Base-by-base conservation (phyloP, 2,888 invertebrate species). In the Augochlorella aurata region DNA sequence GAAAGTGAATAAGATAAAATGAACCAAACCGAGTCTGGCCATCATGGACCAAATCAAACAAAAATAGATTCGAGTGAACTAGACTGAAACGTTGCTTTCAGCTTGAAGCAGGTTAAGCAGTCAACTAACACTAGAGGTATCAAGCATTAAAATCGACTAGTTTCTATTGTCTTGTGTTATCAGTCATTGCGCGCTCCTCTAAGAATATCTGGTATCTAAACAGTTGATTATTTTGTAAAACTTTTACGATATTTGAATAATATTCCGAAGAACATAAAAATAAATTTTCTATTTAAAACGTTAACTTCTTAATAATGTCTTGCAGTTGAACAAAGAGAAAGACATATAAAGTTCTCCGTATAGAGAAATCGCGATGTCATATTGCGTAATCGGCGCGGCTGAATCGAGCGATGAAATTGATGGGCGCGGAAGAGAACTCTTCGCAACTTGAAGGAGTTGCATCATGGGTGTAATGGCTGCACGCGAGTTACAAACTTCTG, bases 401-500 rank as follows among this genome's bases (percentile, higher is more conserved):
- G 29, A 29, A 66, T 21, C 29, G 63, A 74, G n/a, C 21, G 79
- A 80, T 67, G 52, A 67, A 74, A 71, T 74, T 58, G 52, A 74
- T n/a, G 44, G 38, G 47, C 29, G 54, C 38, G 70, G 80, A 80
- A 63, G 29, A 81, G 61, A 45, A 50, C 50, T 69, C 4, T 65
- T 44, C n/a, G n/a, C n/a, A 66, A 70, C 29, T 70, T 66, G 12
- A 38, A 74, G 45, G 61, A 38, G 61, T 80, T 81, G 63, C 72
- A 77, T 77, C 63, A 69, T 75, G 70, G 29, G 58, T 66, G 61
- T 70, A 29, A 66, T 24, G 8, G 58, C 44, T 2, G 58, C 69
- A 75, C 68, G 74, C 68, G 24, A 70, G 61, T 70, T 74, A 44
- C 61, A 50, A 74, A 77, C 38, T 81, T 82, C 0, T 24, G 63